Evolutionary conservation across 1,140 invertebrate genomes (phyloP).

Genomic region (Drosophila pachea): DNA sequence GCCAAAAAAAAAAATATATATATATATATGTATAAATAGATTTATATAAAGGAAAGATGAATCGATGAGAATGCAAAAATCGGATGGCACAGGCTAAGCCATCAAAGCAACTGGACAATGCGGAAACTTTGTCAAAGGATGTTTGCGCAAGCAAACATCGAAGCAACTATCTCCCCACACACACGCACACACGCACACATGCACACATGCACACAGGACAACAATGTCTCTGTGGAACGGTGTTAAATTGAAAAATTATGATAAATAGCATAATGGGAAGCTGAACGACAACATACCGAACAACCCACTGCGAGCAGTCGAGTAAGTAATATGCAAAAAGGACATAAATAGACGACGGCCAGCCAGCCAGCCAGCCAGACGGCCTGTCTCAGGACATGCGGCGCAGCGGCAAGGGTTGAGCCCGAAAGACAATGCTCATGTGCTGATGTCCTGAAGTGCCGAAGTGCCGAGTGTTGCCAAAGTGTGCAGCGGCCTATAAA

Average conservation of each 20-base stretch:
- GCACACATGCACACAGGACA: no score
- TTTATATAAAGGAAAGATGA: conserved; percentile 32
- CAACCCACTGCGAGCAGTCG: conserved; percentile 57
- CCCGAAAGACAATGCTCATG: conserved; percentile 36
- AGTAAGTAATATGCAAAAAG: conserved; percentile 59
- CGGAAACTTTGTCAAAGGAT: conserved; percentile 73
- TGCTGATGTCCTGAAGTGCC: no score
- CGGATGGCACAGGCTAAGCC: conserved; percentile 57
- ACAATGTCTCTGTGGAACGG: conserved; percentile 27
- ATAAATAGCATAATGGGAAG: conserved; percentile 74
- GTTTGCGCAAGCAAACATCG: conserved; percentile 72
- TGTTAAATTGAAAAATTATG: conserved; percentile 79
- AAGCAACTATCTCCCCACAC: conserved; percentile 56
- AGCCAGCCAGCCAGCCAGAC: neutral
- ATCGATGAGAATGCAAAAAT: conserved; percentile 78
- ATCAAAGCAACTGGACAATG: conserved; percentile 71
- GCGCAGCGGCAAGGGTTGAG: conserved; percentile 43
- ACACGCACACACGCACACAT: no score
- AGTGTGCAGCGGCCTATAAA: conserved; percentile 71
- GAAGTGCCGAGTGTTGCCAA: conserved; percentile 46
- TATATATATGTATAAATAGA: no score
- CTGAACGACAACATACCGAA: conserved; percentile 42
- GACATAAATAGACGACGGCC: conserved; percentile 43
- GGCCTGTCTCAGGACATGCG: conserved; percentile 31
- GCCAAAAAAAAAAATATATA: neutral